Conservation (phyloP, 2,797 vertebrate species). For the Choloepus didactylus region DNA sequence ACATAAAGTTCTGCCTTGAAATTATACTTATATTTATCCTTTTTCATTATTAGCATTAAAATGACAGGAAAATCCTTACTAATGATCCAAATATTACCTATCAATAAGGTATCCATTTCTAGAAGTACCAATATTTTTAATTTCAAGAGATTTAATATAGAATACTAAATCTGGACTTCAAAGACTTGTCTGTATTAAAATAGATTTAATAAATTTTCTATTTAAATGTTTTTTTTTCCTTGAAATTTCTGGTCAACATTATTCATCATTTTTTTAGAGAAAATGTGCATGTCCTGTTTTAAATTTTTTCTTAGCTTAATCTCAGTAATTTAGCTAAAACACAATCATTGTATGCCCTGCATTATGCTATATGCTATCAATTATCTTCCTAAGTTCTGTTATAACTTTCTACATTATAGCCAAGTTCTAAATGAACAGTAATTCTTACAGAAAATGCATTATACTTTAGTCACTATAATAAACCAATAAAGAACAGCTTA, state of each 20-base stretch:
- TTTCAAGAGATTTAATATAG: neutral
- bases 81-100: neutral
- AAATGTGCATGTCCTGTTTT: neutral
- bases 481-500: neutral
- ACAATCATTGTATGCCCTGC: neutral
- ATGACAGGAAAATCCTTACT: neutral
- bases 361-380: neutral
- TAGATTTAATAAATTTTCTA: neutral
- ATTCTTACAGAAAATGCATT: conserved; percentile 43
- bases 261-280: conserved; percentile 7
- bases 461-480: conserved; percentile 1
- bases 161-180: neutral
- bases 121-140: neutral
- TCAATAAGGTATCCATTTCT: neutral
- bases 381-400: conserved; percentile 60
- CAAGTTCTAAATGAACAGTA: conserved; percentile 13
- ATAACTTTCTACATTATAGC: neutral
- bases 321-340: neutral
- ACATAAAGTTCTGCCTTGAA: neutral
- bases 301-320: neutral
- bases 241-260: neutral
- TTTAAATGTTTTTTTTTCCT: neutral
- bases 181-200: neutral
- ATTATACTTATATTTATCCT: neutral
- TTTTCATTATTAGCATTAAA: conserved; percentile 39